Percentiles rank a stretch among this genome's conserved stretches.
Conservation (phyloP, 2,113 vertebrate species). For the Pithys albifrons region DNA sequence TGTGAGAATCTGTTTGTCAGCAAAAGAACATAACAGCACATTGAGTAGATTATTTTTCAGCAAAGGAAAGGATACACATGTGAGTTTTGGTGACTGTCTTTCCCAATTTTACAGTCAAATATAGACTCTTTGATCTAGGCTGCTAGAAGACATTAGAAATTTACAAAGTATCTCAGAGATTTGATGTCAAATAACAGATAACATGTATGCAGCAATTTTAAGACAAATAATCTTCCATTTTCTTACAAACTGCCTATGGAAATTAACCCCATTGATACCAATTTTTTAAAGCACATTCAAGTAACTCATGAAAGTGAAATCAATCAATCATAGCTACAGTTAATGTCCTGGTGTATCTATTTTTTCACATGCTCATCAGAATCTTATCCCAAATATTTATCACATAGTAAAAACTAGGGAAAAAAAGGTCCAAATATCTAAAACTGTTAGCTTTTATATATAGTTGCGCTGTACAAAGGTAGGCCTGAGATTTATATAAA, state of each 20-base stretch:
- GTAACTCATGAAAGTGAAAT: not conserved
- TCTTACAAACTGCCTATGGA: not conserved
- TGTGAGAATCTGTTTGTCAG: not conserved
- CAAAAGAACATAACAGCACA: not conserved
- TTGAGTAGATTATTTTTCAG: not conserved
- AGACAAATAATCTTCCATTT: not conserved
- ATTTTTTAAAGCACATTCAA: not conserved
- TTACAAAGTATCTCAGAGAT: not conserved
- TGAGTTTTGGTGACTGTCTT: not conserved
- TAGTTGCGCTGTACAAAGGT: not conserved
- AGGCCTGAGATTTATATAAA: fast-evolving
- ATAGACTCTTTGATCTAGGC: not conserved
- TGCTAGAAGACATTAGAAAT: not conserved
- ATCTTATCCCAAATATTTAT: not conserved
- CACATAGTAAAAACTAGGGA: not conserved
- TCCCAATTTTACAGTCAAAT: not conserved
- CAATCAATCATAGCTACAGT: not conserved
- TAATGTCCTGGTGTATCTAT: not conserved
- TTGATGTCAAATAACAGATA: not conserved
- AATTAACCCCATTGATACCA: not conserved
- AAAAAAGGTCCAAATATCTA: not conserved
- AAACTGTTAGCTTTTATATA: not conserved
- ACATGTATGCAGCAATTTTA: not conserved
- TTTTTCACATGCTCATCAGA: not conserved
- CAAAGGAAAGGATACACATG: not conserved